Base-by-base conservation (phyloP, 2,797 vertebrate species). In the Halcyon leucocephala region DNA sequence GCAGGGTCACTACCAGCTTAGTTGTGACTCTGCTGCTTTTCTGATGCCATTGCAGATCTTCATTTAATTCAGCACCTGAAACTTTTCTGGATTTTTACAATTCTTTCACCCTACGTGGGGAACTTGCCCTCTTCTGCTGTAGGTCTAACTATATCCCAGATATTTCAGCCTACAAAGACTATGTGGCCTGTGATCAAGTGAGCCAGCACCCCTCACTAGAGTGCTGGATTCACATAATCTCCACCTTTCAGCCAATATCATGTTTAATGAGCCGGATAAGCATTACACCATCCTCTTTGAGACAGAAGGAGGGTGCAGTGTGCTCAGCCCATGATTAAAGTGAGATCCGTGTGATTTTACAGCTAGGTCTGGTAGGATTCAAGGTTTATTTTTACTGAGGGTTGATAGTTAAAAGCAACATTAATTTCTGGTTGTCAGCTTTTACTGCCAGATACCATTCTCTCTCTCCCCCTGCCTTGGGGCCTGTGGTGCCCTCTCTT, bases 221-320 rank as follows among this genome's bases (percentile, higher is more conserved):
- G n/a, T 1, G 22, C 7, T 57, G 24, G n/a, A 74, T 71, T 86
- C 48, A 24, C 20, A 24, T 44, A 28, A 44, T 58, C 39, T 70
- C 64, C 55, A 28, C 31, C 55, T 44, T 71, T 62, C 58, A 62
- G 73, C 39, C 48, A 9, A 26, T 20, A 31, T 21, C 26, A 35
- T 4, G 4, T 49, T 61, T 35, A 39, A 67, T 7, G 14, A 85
- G 67, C 37, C 1, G 0, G 60, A 22, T 1, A 0, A 37, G 33
- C 64, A 15, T 21, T 18, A 26, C 4, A 0, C 49, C 19, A 0
- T 42, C 19, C n/a, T 62, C 42, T 35, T 24, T 0, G 0, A 62
- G 69, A 64, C 64, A 77, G 84, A 35, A 60, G 46, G 46, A 62
- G 89, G 37, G 28, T 19, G 12, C 44, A 20, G 26, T 7, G 26